phyloP scores from a whole-genome alignment of 2,888 invertebrate genomes.

The Nephrocerus scutellatus region DNA sequence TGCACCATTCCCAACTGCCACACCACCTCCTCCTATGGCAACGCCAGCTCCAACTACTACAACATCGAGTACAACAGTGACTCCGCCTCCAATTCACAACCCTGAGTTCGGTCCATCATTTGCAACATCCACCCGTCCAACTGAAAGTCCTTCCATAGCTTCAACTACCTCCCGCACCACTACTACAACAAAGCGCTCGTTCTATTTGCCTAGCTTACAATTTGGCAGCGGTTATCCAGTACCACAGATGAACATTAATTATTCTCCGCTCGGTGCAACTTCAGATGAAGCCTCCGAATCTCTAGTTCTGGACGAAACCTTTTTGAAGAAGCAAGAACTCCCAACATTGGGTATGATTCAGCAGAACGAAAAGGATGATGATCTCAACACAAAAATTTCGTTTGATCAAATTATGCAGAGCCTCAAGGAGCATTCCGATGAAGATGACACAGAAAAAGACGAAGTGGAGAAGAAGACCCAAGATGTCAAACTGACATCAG shows the following conservation, averaged over 20 bases:
- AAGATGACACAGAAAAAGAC: conserved; percentile 19
- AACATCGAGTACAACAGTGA: conserved; percentile 21
- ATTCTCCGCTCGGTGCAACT: conserved; percentile 9
- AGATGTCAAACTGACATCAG: background rate
- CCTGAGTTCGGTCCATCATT: conserved; percentile 11
- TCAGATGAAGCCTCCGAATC: conserved; percentile 12
- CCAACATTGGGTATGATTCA: conserved; percentile 29
- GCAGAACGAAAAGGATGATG: conserved; percentile 24
- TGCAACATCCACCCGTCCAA: conserved; percentile 12
- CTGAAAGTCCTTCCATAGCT: conserved; percentile 4
- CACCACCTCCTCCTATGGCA: conserved; percentile 19
- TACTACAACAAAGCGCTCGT: conserved; percentile 27
- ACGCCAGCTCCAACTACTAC: conserved; percentile 10
- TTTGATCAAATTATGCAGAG: conserved; percentile 43
- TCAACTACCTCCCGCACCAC: conserved; percentile 14
- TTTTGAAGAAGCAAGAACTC: conserved; percentile 27
- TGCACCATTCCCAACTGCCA: conserved; percentile 26
- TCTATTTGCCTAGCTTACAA: too few relatives aligned
- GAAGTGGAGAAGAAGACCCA: conserved; percentile 13
- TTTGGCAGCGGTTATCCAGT: too few relatives aligned
- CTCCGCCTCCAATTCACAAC: conserved; percentile 11
- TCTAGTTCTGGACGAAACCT: conserved; percentile 10
- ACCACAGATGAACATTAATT: conserved; percentile 26
- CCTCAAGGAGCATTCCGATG: conserved; percentile 30
- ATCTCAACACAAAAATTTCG: conserved; percentile 34